phyloP scores from a whole-genome alignment of 1,140 invertebrate species.

The Melanaphis sacchari region DNA sequence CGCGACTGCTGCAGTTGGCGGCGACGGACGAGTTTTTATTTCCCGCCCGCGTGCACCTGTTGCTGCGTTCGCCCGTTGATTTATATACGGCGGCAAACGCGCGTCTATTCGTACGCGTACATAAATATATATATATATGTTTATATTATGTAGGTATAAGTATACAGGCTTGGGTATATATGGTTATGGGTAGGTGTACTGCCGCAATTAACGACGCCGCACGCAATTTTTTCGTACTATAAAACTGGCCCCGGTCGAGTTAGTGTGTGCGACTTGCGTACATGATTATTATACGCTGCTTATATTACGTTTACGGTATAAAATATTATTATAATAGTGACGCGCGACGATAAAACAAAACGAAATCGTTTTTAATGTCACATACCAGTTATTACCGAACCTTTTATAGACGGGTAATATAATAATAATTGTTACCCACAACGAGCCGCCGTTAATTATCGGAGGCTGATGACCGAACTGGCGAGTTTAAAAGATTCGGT shows the following conservation, averaged over 20 bases:
- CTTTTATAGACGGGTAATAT: not conserved
- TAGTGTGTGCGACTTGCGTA: not conserved
- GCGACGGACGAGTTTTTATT: constrained; percentile 22
- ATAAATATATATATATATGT: not conserved
- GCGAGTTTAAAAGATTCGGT: not conserved
- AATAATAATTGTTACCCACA: not conserved
- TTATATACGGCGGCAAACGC: constrained; percentile 27
- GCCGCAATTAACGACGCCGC: constrained; percentile 27
- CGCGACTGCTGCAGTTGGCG: not conserved
- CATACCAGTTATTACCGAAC: not conserved
- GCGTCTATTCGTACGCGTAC: not conserved
- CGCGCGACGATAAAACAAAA: not conserved
- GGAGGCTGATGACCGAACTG: not conserved
- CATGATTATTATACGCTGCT: not conserved
- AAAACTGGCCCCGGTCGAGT: not conserved
- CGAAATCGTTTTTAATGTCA: constrained; percentile 1
- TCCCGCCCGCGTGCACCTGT: constrained; percentile 15
- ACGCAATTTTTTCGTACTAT: constrained; percentile 28
- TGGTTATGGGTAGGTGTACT: not conserved
- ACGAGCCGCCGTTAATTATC: not conserved
- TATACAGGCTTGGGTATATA: not conserved
- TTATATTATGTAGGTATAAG: not conserved
- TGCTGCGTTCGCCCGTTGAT: not conserved
- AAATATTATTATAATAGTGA: not conserved
- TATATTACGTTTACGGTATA: not conserved